phyloP scores from a whole-genome alignment of 2,113 vertebrate genomes.

The Gambusia affinis region DNA sequence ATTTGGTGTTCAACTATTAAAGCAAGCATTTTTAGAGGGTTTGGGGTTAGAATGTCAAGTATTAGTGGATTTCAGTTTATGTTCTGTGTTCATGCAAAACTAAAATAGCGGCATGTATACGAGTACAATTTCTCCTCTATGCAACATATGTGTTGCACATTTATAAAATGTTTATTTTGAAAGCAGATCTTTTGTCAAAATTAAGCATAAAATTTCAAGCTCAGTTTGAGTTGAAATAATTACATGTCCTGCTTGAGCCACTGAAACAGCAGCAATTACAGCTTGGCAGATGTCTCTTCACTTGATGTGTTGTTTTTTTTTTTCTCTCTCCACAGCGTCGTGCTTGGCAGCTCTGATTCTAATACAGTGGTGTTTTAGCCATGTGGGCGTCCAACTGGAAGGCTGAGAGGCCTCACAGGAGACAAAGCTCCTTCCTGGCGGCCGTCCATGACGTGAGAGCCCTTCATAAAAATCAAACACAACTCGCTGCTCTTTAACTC shows the following conservation, averaged over 20 bases:
- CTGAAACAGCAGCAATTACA: neutral
- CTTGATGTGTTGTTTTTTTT: neutral
- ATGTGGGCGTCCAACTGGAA: slow-evolving; percentile 49
- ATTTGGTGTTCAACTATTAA: too few relatives aligned
- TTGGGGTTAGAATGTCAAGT: too few relatives aligned
- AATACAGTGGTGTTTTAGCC: slow-evolving; percentile 23
- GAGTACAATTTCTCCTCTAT: too few relatives aligned
- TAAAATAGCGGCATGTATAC: neutral
- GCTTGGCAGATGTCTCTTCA: neutral
- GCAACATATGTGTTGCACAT: too few relatives aligned
- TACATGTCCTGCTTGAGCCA: neutral
- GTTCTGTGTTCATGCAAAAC: neutral
- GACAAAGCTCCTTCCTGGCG: slow-evolving; percentile 52
- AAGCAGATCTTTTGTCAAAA: neutral
- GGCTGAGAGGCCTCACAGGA: slow-evolving; percentile 52
- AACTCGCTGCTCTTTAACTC: slow-evolving; percentile 37
- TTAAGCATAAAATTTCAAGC: neutral
- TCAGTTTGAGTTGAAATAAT: neutral
- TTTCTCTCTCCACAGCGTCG: neutral
- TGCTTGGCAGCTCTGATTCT: slow-evolving; percentile 12
- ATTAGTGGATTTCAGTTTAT: too few relatives aligned
- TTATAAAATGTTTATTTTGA: neutral
- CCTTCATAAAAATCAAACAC: slow-evolving; percentile 46
- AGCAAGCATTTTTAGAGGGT: too few relatives aligned
- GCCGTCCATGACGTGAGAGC: slow-evolving; percentile 40